Percentiles rank a stretch among this genome's conserved stretches.
These are phyloP conservation scores for Eriosoma lanigerum DNA, from an alignment of 1,140 invertebrate species.

Conservation along the genomic window DNA sequence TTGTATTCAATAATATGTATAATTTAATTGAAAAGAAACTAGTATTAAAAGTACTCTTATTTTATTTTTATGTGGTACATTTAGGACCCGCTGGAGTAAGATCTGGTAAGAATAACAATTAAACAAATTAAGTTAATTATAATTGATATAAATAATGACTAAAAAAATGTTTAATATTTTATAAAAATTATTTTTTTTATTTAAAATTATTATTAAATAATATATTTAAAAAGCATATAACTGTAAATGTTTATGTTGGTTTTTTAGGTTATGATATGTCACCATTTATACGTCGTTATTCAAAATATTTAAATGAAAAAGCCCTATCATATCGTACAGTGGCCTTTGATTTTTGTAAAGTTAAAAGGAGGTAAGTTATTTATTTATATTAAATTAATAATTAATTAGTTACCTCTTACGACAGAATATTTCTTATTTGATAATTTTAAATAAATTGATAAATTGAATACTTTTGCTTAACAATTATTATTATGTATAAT, in stretches of 20 bases:
- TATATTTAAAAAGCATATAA: not conserved
- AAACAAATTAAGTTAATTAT: constrained; percentile 29
- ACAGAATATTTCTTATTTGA: no score
- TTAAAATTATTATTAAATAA: not conserved
- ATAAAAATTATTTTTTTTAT: no score
- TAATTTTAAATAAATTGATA: no score
- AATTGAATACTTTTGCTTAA: no score
- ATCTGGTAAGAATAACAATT: constrained; percentile 48
- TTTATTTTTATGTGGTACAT: constrained; percentile 49
- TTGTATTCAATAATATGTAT: not conserved
- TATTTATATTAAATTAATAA: not conserved
- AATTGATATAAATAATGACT: not conserved
- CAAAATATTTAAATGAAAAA: constrained; percentile 99
- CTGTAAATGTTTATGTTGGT: constrained; percentile 52
- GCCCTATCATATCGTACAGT: constrained; percentile 95
- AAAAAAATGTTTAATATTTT: not conserved
- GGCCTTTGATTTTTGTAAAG: constrained; percentile 99
- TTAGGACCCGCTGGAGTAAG: constrained; percentile 44
- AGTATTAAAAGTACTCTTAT: constrained; percentile 41
- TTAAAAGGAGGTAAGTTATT: constrained; percentile 87
- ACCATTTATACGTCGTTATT: constrained; percentile 96
- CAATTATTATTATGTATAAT: no score
- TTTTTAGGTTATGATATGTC: constrained; percentile 98
- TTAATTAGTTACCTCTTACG: not conserved
- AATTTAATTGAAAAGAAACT: constrained; percentile 23